These are phyloP conservation scores for Cephus spinipes DNA, from an alignment of 2,888 invertebrate genomes.

Conservation along the genomic window DNA sequence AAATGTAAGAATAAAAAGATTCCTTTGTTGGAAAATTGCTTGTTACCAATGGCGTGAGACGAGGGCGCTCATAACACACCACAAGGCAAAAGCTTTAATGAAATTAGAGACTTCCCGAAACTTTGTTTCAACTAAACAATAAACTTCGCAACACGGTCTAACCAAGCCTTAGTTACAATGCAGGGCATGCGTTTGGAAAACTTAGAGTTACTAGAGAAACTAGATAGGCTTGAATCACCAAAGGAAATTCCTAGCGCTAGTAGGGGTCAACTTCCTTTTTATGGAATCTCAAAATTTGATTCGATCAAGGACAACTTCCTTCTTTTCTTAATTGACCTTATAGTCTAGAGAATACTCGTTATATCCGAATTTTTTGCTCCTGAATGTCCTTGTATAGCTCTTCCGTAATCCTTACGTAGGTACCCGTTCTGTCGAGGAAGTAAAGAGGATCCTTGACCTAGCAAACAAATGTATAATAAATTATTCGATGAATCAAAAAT, in stretches of 20 bases:
- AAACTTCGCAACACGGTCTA: neutral
- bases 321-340: neutral
- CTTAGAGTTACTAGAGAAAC: neutral
- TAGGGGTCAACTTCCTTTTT: neutral
- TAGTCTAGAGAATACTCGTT: conserved; percentile 2
- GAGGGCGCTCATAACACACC: neutral
- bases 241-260: neutral
- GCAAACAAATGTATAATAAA: conserved; percentile 21
- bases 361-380: conserved; percentile 45
- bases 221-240: neutral
- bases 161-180: neutral
- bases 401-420: conserved; percentile 73
- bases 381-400: conserved; percentile 72
- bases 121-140: neutral
- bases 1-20: neutral
- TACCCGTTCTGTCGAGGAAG: conserved; percentile 73
- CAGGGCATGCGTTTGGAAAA: neutral
- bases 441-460: conserved; percentile 79
- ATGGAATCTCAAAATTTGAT: neutral
- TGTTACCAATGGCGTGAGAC: neutral
- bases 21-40: neutral
- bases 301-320: neutral
- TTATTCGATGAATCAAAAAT: neutral
- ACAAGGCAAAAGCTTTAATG: neutral
- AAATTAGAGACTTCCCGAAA: neutral